Base-by-base conservation (phyloP, 2,797 vertebrate genomes). In the Cossypha polioptera region DNA sequence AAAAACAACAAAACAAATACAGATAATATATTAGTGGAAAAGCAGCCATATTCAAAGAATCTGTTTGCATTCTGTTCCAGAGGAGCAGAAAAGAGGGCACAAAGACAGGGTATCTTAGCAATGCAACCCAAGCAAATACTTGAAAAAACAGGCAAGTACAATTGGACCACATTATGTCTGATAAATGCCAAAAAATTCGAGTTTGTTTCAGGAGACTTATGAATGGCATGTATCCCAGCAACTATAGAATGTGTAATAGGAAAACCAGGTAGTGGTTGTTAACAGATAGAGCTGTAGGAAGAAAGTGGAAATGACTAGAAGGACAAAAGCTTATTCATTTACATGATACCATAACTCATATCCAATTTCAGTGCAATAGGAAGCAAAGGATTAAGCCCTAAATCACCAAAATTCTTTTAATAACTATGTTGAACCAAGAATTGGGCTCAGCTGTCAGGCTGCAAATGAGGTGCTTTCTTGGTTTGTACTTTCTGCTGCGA, bases 321-420 rank as follows among this genome's bases (percentile, higher is more conserved):
- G 58, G 21, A 85, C 71, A 95, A 94, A 92, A 94, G 67, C 67
- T 65, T 59, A 75, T 74, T 93, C 29, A 57, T 55, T 71, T 92
- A 55, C 19, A 17, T 36, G 33, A 85, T 87, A 54, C 9, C 6
- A 3, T 69, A 88, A 67, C 57, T 71, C 61, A 42, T 74, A 89
- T 35, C n/a, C 26, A 43, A 54, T 87, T 84, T 68, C 57, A 74
- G 43, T 29, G 22, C 26, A 68, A 58, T 3, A 71, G 53, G 48
- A 92, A 78, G 26, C 35, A 84, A 69, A 75, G 51, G 29, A 85
- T 66, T 45, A 85, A 57, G 45, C 25, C 38, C 54, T 89, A 77
- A 89, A 65, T 77, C 42, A 80, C 38, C 72, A 77, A 48, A 75
- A 68, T 7, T 62, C n/a, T 84, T 83, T 86, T n/a, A 88, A 81